These are phyloP conservation scores for Drosophila suboccidentalis DNA, from an alignment of 2,888 invertebrate genomes.

Conservation along the genomic window DNA sequence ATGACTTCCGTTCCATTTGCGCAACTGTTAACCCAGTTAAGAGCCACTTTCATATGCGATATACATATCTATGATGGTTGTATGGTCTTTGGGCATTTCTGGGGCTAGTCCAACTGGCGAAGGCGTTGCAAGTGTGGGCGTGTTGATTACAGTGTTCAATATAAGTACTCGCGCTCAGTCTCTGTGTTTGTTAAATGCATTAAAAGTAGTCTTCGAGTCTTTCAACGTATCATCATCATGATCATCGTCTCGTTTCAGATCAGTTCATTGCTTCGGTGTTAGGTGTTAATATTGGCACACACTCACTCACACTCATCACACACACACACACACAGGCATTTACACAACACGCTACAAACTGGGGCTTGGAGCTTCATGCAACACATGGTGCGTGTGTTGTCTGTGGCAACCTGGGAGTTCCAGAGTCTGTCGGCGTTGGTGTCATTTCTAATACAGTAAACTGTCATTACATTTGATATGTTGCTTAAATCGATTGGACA, in stretches of 20 bases:
- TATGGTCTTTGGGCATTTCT: conserved; percentile 24
- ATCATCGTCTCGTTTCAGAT: conserved; percentile 40
- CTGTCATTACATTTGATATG: not conserved
- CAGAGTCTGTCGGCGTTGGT: conserved; percentile 64
- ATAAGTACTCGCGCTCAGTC: conserved; percentile 28
- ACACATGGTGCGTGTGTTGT: conserved; percentile 45
- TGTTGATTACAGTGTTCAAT: conserved; percentile 66
- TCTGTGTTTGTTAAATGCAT: conserved; percentile 68
- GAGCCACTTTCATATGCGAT: conserved; percentile 40
- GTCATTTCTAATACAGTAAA: conserved; percentile 44
- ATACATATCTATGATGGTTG: conserved; percentile 2
- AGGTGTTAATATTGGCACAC: conserved; percentile 75
- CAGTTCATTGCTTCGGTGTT: conserved; percentile 52
- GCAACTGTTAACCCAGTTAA: conserved; percentile 67
- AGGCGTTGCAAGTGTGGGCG: conserved; percentile 59
- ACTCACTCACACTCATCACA: conserved; percentile 10
- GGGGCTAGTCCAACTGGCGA: conserved; percentile 29
- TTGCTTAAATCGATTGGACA: not conserved
- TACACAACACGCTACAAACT: conserved; percentile 34
- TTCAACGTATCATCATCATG: conserved; percentile 60
- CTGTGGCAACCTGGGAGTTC: conserved; percentile 71
- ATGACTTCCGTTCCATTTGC: conserved; percentile 71
- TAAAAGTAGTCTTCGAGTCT: conserved; percentile 53
- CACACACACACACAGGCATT: conserved; percentile 1
- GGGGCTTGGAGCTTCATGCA: conserved; percentile 52